Percentiles rank a stretch among this genome's conserved stretches.
These are phyloP conservation scores for Allygus modestus DNA, from an alignment of 2,888 invertebrate species.

Conservation along the genomic window DNA sequence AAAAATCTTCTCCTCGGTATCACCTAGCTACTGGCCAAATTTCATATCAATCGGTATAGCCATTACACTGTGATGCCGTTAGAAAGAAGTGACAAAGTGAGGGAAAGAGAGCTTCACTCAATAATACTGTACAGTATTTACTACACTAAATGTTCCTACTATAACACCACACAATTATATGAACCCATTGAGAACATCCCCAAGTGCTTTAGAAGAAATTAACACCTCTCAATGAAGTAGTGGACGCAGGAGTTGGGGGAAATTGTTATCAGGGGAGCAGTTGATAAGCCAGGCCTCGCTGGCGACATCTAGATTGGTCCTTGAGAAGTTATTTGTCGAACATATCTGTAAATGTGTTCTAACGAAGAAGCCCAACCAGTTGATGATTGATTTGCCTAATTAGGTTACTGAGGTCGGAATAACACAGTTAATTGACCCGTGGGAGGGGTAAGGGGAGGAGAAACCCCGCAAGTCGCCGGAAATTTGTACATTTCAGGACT, in stretches of 20 bases:
- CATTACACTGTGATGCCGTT: too few relatives aligned
- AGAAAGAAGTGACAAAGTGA: too few relatives aligned
- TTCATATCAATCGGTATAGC: too few relatives aligned
- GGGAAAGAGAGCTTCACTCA: too few relatives aligned
- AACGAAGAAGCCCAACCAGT: constrained; percentile 31
- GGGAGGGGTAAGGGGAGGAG: not conserved
- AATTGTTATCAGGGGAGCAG: constrained; percentile 16
- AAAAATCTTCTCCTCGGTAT: too few relatives aligned
- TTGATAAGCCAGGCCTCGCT: constrained; percentile 16
- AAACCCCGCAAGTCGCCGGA: constrained; percentile 56
- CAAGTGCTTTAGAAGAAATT: not conserved
- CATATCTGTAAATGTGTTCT: not conserved
- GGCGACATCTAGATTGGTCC: not conserved
- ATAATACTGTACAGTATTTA: too few relatives aligned
- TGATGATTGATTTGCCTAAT: constrained; percentile 45
- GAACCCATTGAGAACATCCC: too few relatives aligned
- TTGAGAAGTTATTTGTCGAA: not conserved
- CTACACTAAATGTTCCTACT: too few relatives aligned
- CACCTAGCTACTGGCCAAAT: too few relatives aligned
- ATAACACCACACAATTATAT: too few relatives aligned
- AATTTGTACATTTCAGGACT: constrained; percentile 59
- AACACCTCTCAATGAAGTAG: not conserved
- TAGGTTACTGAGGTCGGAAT: constrained; percentile 55
- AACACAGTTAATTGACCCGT: constrained; percentile 53
- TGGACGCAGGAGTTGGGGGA: not conserved